These are phyloP conservation scores for Lepus oiostolus DNA, from an alignment of 2,797 vertebrate genomes.

Conservation along the genomic window DNA sequence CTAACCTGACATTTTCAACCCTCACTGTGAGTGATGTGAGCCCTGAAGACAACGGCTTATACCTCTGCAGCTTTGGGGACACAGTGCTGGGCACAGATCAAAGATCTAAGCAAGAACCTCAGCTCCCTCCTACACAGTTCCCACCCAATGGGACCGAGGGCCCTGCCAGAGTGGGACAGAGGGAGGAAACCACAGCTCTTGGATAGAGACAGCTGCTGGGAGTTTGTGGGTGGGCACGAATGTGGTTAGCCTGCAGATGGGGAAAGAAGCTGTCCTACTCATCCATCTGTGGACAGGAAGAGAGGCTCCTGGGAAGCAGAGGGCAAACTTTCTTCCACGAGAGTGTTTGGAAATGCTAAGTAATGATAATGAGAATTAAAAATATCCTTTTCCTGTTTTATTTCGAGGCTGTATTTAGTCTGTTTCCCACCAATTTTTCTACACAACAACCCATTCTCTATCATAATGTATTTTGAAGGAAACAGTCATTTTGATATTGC, in stretches of 20 bases:
- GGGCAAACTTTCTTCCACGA: neutral
- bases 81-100: slow-evolving; percentile 36
- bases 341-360: neutral
- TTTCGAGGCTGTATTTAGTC: neutral
- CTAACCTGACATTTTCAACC: neutral
- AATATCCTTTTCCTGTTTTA: neutral
- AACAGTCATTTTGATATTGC: neutral
- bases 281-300: neutral
- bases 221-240: neutral
- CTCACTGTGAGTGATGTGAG: neutral
- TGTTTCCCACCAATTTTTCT: neutral
- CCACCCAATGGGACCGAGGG: neutral
- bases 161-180: neutral
- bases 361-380: neutral
- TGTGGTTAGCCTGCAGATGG: rapidly evolving
- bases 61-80: slow-evolving; percentile 58
- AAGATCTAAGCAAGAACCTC: slow-evolving; percentile 56
- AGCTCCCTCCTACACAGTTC: neutral
- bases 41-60: slow-evolving; percentile 43
- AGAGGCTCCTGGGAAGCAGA: neutral
- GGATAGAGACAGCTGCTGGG: neutral
- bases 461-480: neutral
- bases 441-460: neutral
- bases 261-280: neutral
- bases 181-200: slow-evolving; percentile 7